phyloP scores from a whole-genome alignment of 2,797 vertebrate species.

The Melanotaenia nigrans region DNA sequence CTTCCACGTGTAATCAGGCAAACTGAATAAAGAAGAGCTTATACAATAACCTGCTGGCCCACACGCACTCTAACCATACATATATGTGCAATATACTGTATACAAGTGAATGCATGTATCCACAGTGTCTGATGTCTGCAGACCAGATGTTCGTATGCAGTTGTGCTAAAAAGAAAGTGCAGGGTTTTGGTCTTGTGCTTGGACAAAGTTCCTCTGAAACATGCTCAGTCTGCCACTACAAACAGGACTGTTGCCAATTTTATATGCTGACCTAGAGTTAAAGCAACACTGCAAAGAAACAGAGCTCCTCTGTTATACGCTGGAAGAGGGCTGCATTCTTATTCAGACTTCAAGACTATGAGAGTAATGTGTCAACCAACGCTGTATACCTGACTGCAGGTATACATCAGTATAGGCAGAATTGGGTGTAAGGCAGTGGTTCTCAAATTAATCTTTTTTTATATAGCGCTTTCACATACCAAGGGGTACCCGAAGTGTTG shows the following conservation, averaged over 20 bases:
- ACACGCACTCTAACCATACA: slow-evolving; percentile 36
- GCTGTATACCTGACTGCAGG: background rate
- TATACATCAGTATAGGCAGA: background rate
- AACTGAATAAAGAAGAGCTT: slow-evolving; percentile 55
- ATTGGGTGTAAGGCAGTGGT: background rate
- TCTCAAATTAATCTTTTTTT: too few relatives aligned
- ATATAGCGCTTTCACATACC: too few relatives aligned
- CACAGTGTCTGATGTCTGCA: slow-evolving; percentile 12
- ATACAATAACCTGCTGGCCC: slow-evolving; percentile 52
- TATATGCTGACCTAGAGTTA: slow-evolving; percentile 51
- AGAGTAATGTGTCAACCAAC: background rate
- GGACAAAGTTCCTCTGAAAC: slow-evolving; percentile 32
- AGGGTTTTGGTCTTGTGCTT: slow-evolving; percentile 9
- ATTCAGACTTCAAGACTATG: background rate
- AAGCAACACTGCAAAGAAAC: slow-evolving; percentile 55
- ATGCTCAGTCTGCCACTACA: slow-evolving; percentile 37
- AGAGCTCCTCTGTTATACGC: slow-evolving; percentile 47
- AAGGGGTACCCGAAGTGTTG: too few relatives aligned
- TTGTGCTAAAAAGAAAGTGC: slow-evolving; percentile 16
- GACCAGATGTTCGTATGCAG: slow-evolving; percentile 10
- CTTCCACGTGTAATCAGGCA: slow-evolving; percentile 64
- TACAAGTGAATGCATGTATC: background rate
- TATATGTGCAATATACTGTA: slow-evolving; percentile 6
- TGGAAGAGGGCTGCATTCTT: background rate
- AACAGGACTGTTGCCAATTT: slow-evolving; percentile 40